Evolutionary conservation across 2,888 invertebrate species (phyloP).

Genomic region (Danaus chrysippus): DNA sequence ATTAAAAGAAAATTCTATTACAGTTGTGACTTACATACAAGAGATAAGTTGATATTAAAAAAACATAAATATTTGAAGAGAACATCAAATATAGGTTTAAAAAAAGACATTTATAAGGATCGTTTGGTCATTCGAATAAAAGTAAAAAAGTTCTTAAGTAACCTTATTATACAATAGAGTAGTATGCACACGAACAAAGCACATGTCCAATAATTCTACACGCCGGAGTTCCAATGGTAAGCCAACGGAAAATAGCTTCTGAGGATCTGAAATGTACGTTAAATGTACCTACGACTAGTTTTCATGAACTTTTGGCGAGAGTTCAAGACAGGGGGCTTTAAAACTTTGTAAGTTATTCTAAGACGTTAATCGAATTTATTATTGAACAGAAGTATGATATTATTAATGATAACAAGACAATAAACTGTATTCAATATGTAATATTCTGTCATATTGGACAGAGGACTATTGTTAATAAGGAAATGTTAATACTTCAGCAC

Average conservation of each 20-base stretch:
- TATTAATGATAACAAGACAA: conserved; percentile 2
- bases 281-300: conserved; percentile 32
- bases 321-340: conserved; percentile 37
- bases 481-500: no score
- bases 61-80: no score
- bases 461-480: no score
- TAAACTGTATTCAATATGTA: conserved; percentile 7
- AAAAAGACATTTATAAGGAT: no score
- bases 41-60: no score
- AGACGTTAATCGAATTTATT: conserved; percentile 36
- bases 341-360: conserved; percentile 38
- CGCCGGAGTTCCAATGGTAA: conserved; percentile 25
- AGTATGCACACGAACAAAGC: conserved; percentile 16
- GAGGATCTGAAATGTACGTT: conserved; percentile 28
- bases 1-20: conserved; percentile 6
- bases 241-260: conserved; percentile 29
- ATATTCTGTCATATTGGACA: no score
- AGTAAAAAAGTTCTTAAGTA: neutral
- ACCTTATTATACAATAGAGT: conserved; percentile 8
- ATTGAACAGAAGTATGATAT: conserved; percentile 24
- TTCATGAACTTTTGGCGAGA: conserved; percentile 37
- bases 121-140: no score
- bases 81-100: no score
- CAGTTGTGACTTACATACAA: no score
- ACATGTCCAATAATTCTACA: conserved; percentile 20